A percentile compares a stretch with the other conserved stretches of the same genome.
Conservation (phyloP, 2,888 invertebrate genomes). For the Monochamus alternatus region DNA sequence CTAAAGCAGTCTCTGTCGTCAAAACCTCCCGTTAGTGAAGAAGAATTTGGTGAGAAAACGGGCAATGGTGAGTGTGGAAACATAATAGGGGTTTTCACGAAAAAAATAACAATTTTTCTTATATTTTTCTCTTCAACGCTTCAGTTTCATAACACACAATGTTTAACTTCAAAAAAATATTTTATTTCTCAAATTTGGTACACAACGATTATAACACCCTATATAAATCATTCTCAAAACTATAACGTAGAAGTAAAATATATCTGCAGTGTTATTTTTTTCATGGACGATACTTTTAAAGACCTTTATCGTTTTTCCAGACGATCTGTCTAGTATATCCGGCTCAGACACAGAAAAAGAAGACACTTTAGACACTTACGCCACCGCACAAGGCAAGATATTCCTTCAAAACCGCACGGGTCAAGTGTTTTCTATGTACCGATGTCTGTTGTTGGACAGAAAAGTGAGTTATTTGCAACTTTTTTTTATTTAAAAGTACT, state of each 20-base stretch:
- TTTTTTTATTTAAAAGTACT: neutral
- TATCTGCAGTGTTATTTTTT: conserved; percentile 4
- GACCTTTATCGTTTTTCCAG: conserved; percentile 64
- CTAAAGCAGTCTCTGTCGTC: conserved; percentile 81
- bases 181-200: no score
- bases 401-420: conserved; percentile 81
- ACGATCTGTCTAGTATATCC: conserved; percentile 79
- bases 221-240: no score
- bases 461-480: conserved; percentile 72
- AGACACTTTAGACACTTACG: conserved; percentile 64
- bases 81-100: no score
- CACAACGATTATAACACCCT: no score
- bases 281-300: conserved; percentile 4
- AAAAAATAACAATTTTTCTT: no score
- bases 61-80: conserved; percentile 62
- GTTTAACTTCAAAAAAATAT: no score
- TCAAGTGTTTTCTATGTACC: conserved; percentile 82
- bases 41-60: conserved; percentile 73
- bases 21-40: conserved; percentile 73
- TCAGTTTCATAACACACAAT: no score
- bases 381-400: conserved; percentile 78
- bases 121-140: no score
- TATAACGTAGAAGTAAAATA: no score
- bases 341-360: conserved; percentile 76
- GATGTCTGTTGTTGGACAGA: conserved; percentile 81